Base-by-base conservation (phyloP, 1,140 invertebrate genomes). In the Chironomus striatipennis region DNA sequence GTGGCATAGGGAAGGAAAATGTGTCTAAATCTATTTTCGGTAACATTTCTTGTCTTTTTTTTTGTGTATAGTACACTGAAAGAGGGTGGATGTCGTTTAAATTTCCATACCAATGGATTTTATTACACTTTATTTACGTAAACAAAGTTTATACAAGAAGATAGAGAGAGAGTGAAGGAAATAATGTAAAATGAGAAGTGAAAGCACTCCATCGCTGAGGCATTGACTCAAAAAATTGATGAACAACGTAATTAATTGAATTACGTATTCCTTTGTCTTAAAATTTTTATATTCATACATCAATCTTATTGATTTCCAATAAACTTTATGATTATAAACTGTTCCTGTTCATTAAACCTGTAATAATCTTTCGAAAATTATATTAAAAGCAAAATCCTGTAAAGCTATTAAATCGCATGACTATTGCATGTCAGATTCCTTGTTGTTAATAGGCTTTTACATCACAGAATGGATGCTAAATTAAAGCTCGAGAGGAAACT, bases 91-190 rank as follows among this genome's bases (percentile, higher is more conserved):
- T 57, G 47, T 57, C 47, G n/a, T 57, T 57, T 57, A 57, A 57
- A 57, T 57, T 57, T 57, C 47, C 47, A 57, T 57, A n/a, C 47
- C 47, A n/a, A n/a, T 57, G 47, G 47, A 57, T 57, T 57, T 57
- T 57, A 57, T 57, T 57, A 57, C 47, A 57, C 47, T 57, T 57
- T 57, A n/a, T 57, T 57, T 57, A 57, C 47, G 47, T 57, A 57
- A 57, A 57, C 47, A 57, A 12, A 57, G 12, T 47, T 57, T 57
- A 57, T 12, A 12, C n/a, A n/a, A 57, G 47, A 57, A 4, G 12
- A n/a, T 1, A 57, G 47, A n/a, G 43, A 47, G 12, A n/a, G 12
- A 57, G 47, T 15, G 43, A 47, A 57, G 47, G 9, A 57, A 57
- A 57, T 34, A 34, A 34, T 34, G 24, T 34, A 34, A 34, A 34